phyloP scores from a whole-genome alignment of 2,888 invertebrate species.

The Megaustenia siamemsis region DNA sequence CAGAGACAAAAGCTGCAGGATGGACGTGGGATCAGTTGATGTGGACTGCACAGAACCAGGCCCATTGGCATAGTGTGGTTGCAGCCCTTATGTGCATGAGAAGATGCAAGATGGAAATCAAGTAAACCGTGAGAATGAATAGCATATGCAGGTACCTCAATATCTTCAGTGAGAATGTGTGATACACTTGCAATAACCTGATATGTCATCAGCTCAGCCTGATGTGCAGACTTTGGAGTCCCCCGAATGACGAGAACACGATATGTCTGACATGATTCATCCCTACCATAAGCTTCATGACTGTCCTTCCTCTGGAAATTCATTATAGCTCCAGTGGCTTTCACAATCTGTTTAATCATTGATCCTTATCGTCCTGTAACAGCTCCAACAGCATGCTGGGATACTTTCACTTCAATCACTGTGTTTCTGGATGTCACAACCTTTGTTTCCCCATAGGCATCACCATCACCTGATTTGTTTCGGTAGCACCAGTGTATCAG shows the following conservation, averaged over 20 bases:
- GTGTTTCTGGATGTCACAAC: conserved; percentile 73
- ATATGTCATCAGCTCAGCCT: conserved; percentile 86
- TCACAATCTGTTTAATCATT: conserved; percentile 88
- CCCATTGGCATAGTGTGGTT: no score
- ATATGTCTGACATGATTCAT: conserved; percentile 28
- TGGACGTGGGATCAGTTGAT: no score
- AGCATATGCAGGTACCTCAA: conserved; percentile 85
- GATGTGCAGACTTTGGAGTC: conserved; percentile 84
- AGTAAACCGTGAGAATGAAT: no score
- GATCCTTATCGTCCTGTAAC: conserved; percentile 86
- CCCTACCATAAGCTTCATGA: conserved; percentile 74
- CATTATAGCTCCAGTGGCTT: conserved; percentile 86
- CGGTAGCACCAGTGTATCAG: conserved; percentile 70
- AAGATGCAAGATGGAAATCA: no score
- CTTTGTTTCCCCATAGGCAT: conserved; percentile 52
- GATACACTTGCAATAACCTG: conserved; percentile 85
- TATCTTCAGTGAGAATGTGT: conserved; percentile 84
- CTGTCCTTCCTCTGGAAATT: conserved; percentile 80
- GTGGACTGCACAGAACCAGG: no score
- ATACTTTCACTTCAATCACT: conserved; percentile 79
- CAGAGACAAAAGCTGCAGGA: no score
- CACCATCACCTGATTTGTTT: conserved; percentile 54
- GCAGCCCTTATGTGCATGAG: no score
- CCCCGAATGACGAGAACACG: conserved; percentile 88
- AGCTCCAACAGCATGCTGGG: conserved; percentile 78